A percentile compares a stretch with the other conserved stretches of the same genome.
phyloP scores from a whole-genome alignment of 2,797 vertebrate species.

The Sandelia bainsii region DNA sequence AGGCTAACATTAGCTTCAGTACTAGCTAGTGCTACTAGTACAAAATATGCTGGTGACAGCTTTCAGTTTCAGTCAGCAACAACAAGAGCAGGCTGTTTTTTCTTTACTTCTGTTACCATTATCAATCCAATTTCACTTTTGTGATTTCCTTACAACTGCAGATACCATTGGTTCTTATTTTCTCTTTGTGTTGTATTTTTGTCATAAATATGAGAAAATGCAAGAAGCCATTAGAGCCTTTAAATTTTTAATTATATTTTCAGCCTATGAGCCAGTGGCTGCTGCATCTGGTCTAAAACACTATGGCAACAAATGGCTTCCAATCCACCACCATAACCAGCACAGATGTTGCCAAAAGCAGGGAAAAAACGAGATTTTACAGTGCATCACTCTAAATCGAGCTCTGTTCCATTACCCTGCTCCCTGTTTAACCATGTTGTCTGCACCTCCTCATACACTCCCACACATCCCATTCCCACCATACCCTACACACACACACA shows the following conservation, averaged over 20 bases:
- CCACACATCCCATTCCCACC: slow-evolving; percentile 18
- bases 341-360: slow-evolving; percentile 32
- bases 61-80: too few species aligned
- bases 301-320: slow-evolving; percentile 52
- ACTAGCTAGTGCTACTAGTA: too few species aligned
- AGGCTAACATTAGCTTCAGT: too few species aligned
- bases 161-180: not conserved
- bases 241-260: slow-evolving; percentile 3
- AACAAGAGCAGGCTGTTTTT: too few species aligned
- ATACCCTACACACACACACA: slow-evolving; percentile 24
- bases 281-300: slow-evolving; percentile 24
- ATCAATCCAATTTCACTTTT: not conserved
- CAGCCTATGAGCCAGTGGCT: not conserved
- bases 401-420: slow-evolving; percentile 7
- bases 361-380: slow-evolving; percentile 22
- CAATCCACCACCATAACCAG: slow-evolving; percentile 21
- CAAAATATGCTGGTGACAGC: too few species aligned
- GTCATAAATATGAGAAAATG: not conserved
- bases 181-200: not conserved
- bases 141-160: not conserved
- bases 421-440: slow-evolving; percentile 33
- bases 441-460: slow-evolving; percentile 13
- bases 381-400: slow-evolving; percentile 2
- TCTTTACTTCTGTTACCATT: too few species aligned
- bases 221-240: not conserved